These are phyloP conservation scores for Seriola quinqueradiata DNA, from an alignment of 2,113 vertebrate genomes.

Conservation along the genomic window DNA sequence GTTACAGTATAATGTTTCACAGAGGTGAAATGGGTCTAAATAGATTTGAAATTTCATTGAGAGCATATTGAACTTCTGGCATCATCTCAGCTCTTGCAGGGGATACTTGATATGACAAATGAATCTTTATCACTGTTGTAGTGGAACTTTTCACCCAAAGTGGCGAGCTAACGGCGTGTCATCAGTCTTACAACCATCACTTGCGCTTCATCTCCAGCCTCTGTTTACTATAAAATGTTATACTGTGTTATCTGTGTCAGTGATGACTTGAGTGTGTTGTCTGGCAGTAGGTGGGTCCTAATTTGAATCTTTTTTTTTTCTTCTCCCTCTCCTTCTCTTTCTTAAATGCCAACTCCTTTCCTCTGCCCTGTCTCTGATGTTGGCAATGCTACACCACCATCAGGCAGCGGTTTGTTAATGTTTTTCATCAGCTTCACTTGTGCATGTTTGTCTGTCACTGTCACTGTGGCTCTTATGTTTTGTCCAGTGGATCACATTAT, in stretches of 20 bases:
- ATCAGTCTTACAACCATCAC: slow-evolving; percentile 14
- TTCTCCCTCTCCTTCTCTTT: slow-evolving; percentile 67
- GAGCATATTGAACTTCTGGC: neutral
- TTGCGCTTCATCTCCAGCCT: slow-evolving; percentile 3
- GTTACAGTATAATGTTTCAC: slow-evolving; percentile 68
- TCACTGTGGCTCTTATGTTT: slow-evolving; percentile 51
- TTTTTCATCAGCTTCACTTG: slow-evolving; percentile 83
- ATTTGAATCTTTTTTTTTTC: slow-evolving; percentile 77
- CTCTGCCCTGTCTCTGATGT: slow-evolving; percentile 83
- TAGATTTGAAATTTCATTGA: neutral
- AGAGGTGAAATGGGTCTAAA: slow-evolving; percentile 30
- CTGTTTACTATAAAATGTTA: slow-evolving; percentile 54
- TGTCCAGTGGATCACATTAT: slow-evolving; percentile 16
- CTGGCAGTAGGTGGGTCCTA: slow-evolving; percentile 55
- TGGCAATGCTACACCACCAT: slow-evolving; percentile 85
- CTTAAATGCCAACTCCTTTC: slow-evolving; percentile 70
- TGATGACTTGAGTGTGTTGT: slow-evolving; percentile 57
- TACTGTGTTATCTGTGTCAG: slow-evolving; percentile 63
- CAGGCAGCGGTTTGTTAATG: slow-evolving; percentile 95
- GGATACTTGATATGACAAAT: neutral
- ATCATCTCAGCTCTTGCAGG: neutral
- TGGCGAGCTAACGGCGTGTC: neutral
- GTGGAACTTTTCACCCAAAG: neutral
- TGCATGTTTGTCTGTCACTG: slow-evolving; percentile 76
- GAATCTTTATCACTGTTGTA: neutral